phyloP scores from a whole-genome alignment of 2,113 vertebrate genomes.

The Turnix velox region DNA sequence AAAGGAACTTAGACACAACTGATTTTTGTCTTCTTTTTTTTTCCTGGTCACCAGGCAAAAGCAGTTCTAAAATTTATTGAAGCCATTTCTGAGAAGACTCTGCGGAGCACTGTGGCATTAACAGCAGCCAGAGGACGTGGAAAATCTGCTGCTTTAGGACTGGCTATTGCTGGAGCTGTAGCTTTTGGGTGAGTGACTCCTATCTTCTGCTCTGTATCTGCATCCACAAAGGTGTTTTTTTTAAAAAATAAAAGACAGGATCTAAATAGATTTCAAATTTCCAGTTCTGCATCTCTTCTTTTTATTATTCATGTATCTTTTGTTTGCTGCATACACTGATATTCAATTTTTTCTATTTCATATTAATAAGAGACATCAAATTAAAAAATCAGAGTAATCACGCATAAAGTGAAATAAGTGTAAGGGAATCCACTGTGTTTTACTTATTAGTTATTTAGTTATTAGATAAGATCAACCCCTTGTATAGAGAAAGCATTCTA shows the following conservation, averaged over 20 bases:
- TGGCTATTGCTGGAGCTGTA: conserved; percentile 91
- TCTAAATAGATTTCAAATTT: neutral
- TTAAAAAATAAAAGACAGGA: neutral
- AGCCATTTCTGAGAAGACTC: conserved; percentile 95
- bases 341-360: neutral
- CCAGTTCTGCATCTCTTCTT: neutral
- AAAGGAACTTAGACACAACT: neutral
- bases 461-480: neutral
- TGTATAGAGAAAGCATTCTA: neutral
- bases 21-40: fast-evolving
- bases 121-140: conserved; percentile 95
- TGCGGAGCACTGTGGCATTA: conserved; percentile 90
- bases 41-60: conserved; percentile 78
- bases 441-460: neutral
- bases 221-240: neutral
- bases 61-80: conserved; percentile 94
- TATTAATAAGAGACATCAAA: neutral
- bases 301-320: neutral
- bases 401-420: neutral
- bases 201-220: neutral
- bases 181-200: conserved; percentile 86
- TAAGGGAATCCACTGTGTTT: neutral
- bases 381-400: neutral
- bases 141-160: conserved; percentile 94
- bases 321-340: neutral